Conservation (phyloP, 2,888 invertebrate species). For the Alviniconcha strummeri region DNA sequence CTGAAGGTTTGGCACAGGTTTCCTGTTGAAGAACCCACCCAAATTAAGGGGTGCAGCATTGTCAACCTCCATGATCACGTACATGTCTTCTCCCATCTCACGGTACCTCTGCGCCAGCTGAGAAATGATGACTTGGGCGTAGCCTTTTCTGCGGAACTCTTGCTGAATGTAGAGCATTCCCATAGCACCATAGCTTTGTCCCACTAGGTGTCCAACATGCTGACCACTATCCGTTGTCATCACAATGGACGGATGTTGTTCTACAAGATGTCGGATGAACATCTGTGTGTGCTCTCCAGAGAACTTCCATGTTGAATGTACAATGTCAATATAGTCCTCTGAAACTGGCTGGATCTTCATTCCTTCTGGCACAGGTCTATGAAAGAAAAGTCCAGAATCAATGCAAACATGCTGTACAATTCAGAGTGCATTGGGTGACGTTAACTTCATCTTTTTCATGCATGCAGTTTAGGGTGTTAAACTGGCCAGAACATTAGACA, state of each 20-base stretch:
- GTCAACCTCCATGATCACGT: not conserved
- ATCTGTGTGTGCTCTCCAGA: too few species aligned
- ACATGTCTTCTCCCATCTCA: constrained; percentile 1
- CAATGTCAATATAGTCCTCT: not conserved
- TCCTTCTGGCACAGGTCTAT: constrained; percentile 24
- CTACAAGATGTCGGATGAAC: not conserved
- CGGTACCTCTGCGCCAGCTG: constrained; percentile 35
- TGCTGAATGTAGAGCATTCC: constrained; percentile 36
- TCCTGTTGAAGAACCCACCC: too few species aligned
- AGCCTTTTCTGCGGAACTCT: constrained; percentile 33
- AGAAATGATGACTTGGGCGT: constrained; percentile 34
- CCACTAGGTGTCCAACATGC: constrained; percentile 28
- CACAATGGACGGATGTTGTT: not conserved
- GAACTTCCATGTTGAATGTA: not conserved
- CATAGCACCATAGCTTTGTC: constrained; percentile 13
- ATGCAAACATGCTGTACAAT: too few species aligned
- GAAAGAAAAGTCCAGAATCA: too few species aligned
- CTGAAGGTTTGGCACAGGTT: too few species aligned
- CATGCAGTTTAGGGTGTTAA: too few species aligned
- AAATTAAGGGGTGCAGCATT: not conserved
- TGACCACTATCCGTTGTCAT: not conserved
- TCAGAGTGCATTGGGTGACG: too few species aligned
- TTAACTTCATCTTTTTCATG: too few species aligned
- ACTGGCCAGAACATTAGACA: too few species aligned
- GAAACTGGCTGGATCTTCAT: not conserved